Conservation (phyloP, 2,888 invertebrate species). For the Plebejus argus region DNA sequence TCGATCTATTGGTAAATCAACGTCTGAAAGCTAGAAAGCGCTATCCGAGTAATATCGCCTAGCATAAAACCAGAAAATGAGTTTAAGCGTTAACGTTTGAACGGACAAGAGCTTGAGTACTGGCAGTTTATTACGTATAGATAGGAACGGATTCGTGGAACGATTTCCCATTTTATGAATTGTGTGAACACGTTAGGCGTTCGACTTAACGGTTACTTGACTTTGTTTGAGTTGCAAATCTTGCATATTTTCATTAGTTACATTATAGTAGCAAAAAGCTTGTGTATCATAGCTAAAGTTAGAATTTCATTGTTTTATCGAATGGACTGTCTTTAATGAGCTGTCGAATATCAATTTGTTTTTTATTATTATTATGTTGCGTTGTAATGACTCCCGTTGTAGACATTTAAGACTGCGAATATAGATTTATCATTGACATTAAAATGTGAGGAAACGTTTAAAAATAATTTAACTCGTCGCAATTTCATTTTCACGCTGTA, state of each 20-base stretch:
- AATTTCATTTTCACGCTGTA: constrained; percentile 9
- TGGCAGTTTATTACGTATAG: constrained; percentile 16
- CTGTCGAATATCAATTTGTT: too few species aligned
- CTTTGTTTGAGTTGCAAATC: constrained; percentile 12
- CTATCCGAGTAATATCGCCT: constrained; percentile 11
- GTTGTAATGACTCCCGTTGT: neutral
- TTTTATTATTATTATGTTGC: neutral
- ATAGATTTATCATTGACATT: constrained; percentile 2
- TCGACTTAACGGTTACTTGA: constrained; percentile 14
- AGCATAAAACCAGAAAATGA: constrained; percentile 29
- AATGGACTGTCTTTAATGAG: too few species aligned
- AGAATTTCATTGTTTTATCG: too few species aligned
- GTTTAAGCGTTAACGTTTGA: constrained; percentile 18
- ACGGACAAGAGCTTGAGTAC: neutral
- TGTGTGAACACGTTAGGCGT: constrained; percentile 24
- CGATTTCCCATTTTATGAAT: constrained; percentile 29
- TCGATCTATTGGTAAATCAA: constrained; percentile 18
- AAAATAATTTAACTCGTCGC: constrained; percentile 9
- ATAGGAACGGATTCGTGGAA: constrained; percentile 21
- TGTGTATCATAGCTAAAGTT: neutral
- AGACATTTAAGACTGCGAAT: neutral
- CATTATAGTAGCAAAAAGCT: neutral
- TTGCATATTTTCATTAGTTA: constrained; percentile 12
- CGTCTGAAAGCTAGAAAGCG: constrained; percentile 4
- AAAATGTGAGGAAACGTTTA: constrained; percentile 14